Conservation (phyloP, 1,140 invertebrate genomes). For the Achatina immaculata region DNA sequence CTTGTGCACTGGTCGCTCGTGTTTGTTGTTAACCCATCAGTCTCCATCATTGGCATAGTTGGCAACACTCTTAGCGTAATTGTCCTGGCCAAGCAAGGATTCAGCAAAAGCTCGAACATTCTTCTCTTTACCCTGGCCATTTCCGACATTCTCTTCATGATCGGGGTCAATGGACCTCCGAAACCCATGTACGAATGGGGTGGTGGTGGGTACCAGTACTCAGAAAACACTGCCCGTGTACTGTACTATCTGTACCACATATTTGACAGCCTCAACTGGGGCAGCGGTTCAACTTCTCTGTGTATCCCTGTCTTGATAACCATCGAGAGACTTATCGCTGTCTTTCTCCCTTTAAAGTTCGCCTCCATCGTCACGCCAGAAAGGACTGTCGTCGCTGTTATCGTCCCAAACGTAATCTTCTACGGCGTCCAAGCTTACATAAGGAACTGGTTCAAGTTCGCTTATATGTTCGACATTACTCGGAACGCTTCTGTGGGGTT, state of each 20-base stretch:
- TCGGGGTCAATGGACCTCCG: not conserved
- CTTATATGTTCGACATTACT: not conserved
- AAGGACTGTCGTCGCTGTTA: not conserved
- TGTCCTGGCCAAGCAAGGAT: conserved; percentile 11
- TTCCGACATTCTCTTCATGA: conserved; percentile 27
- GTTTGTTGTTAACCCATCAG: not conserved
- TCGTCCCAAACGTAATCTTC: not conserved
- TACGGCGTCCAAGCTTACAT: not conserved
- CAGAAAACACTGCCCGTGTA: not conserved
- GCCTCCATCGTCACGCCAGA: not conserved
- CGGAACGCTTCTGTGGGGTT: conserved; percentile 7
- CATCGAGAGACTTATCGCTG: conserved; percentile 19
- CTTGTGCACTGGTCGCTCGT: conserved; percentile 7
- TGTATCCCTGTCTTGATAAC: conserved; percentile 22
- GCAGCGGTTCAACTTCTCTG: not conserved
- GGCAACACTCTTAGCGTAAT: conserved; percentile 18
- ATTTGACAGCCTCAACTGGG: conserved; percentile 28
- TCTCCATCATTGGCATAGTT: conserved; percentile 13
- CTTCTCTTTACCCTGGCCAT: conserved; percentile 26
- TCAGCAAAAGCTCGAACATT: conserved; percentile 31
- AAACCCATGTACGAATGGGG: conserved; percentile 26
- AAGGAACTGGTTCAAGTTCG: conserved; percentile 18
- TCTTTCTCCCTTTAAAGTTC: conserved; percentile 24
- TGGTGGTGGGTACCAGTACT: not conserved
- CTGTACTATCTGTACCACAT: conserved; percentile 20